Conservation (phyloP, 2,888 invertebrate genomes). For the Phytoseiulus persimilis region DNA sequence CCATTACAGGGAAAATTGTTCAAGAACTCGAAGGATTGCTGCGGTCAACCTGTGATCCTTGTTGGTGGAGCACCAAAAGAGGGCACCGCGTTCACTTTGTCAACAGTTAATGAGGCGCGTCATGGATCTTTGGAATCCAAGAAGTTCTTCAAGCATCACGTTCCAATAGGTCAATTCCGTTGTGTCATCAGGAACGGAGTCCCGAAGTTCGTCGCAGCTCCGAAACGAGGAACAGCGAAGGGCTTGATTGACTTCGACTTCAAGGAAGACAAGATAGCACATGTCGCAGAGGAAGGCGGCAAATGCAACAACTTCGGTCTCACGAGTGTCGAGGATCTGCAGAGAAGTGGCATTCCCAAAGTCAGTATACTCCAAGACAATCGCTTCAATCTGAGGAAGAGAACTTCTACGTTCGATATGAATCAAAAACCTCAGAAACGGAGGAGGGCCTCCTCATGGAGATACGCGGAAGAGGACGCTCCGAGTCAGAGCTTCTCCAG, state of each 20-base stretch:
- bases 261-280: neutral
- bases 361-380: neutral
- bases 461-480: neutral
- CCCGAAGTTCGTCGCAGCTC: neutral
- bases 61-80: too few relatives aligned
- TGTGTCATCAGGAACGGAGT: neutral
- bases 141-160: conserved; percentile 17
- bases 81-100: too few relatives aligned
- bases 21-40: too few relatives aligned
- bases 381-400: neutral
- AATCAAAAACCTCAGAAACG: neutral
- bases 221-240: neutral
- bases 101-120: too few relatives aligned
- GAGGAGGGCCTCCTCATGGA: neutral
- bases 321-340: neutral
- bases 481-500: neutral
- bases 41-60: too few relatives aligned
- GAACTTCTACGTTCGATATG: neutral
- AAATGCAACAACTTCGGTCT: conserved; percentile 25
- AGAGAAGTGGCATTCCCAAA: neutral
- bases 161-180: neutral
- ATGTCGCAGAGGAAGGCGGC: neutral
- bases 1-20: too few relatives aligned
- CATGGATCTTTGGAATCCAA: neutral
- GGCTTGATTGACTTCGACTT: neutral